These are phyloP conservation scores for Hippocampus kuda DNA, from an alignment of 2,797 vertebrate species.

Conservation along the genomic window DNA sequence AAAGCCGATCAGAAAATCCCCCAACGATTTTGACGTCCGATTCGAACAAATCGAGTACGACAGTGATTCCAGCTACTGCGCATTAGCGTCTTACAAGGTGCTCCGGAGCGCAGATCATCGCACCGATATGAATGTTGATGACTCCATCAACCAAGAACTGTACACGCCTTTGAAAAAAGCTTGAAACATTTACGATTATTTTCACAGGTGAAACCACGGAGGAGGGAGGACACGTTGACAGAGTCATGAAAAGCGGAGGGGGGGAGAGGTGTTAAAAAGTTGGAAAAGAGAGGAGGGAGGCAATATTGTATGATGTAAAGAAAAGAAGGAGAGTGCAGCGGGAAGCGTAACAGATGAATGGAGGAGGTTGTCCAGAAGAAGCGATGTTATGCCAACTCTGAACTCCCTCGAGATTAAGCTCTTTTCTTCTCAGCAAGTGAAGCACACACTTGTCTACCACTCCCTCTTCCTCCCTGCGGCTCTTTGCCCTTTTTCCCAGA, in stretches of 20 bases:
- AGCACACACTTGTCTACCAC: slow-evolving; percentile 27
- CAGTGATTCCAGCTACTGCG: no score
- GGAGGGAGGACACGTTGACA: not conserved
- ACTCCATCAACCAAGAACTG: not conserved
- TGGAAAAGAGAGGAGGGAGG: not conserved
- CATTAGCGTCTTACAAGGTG: not conserved
- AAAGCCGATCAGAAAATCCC: not conserved
- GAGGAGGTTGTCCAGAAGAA: slow-evolving; percentile 25
- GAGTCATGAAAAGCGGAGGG: not conserved
- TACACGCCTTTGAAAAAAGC: not conserved
- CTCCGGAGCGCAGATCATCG: not conserved
- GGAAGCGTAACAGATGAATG: slow-evolving; percentile 12
- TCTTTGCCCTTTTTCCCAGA: slow-evolving; percentile 16
- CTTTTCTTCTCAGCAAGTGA: slow-evolving; percentile 44
- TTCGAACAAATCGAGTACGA: not conserved
- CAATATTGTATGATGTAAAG: slow-evolving; percentile 2
- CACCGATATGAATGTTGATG: not conserved
- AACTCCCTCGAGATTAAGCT: slow-evolving; percentile 46
- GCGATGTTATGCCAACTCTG: slow-evolving; percentile 40
- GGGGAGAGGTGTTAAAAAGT: not conserved
- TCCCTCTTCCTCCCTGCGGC: slow-evolving; percentile 25
- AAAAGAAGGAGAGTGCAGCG: slow-evolving; percentile 18
- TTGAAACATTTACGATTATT: not conserved
- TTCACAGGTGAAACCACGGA: not conserved
- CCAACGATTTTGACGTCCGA: not conserved